Evolutionary conservation across 2,888 invertebrate species (phyloP).

Genomic region (Ochropleura leucogaster): DNA sequence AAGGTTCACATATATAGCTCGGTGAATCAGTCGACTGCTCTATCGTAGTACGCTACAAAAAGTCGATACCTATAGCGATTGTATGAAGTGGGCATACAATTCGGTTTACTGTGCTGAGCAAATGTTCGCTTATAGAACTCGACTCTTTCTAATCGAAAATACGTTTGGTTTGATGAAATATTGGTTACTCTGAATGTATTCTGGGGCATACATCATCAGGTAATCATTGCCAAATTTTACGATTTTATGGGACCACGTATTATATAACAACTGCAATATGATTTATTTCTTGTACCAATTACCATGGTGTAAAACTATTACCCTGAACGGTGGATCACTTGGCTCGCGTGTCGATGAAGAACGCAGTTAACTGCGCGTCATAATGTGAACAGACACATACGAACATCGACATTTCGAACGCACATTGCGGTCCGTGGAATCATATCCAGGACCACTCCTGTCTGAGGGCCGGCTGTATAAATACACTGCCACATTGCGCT

Average conservation of each 20-base stretch:
- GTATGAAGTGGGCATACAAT: constrained; percentile 52
- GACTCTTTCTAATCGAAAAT: constrained; percentile 26
- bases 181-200: not conserved
- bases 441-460: constrained; percentile 86
- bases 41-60: constrained; percentile 6
- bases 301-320: constrained; percentile 67
- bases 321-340: constrained; percentile 90
- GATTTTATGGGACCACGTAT: not conserved
- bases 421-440: constrained; percentile 89
- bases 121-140: not conserved
- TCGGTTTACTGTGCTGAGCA: not conserved
- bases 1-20: constrained; percentile 26
- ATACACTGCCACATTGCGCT: constrained; percentile 59
- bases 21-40: constrained; percentile 31
- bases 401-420: constrained; percentile 92
- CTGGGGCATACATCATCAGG: not conserved
- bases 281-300: constrained; percentile 41
- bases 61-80: constrained; percentile 2
- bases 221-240: not conserved
- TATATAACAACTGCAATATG: not conserved
- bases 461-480: constrained; percentile 83
- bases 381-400: constrained; percentile 88
- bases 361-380: constrained; percentile 87
- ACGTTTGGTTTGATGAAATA: not conserved
- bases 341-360: constrained; percentile 91